These are phyloP conservation scores for Choreutis nemorana DNA, from an alignment of 2,888 invertebrate genomes.

Conservation along the genomic window DNA sequence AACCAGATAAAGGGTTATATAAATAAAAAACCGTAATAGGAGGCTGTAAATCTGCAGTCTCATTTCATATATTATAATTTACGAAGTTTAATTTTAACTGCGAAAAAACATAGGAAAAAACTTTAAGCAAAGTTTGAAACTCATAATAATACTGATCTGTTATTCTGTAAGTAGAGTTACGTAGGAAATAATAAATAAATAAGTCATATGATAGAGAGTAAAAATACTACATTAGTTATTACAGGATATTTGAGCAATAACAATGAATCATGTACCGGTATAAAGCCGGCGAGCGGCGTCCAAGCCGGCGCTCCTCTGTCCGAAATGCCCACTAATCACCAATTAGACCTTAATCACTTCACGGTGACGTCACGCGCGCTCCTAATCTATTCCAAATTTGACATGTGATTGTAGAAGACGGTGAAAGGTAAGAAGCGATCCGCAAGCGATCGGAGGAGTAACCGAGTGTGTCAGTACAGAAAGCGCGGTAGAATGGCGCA, in stretches of 20 bases:
- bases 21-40: too few relatives aligned
- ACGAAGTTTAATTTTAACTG: slow-evolving; percentile 10
- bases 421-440: slow-evolving; percentile 60
- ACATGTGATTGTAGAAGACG: slow-evolving; percentile 45
- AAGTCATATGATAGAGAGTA: not conserved
- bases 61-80: not conserved
- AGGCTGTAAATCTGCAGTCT: too few relatives aligned
- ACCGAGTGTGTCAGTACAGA: slow-evolving; percentile 43
- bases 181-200: not conserved
- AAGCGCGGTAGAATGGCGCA: slow-evolving; percentile 59
- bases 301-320: slow-evolving; percentile 28
- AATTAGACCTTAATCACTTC: slow-evolving; percentile 61
- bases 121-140: slow-evolving; percentile 7
- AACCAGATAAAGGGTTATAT: slow-evolving; percentile 1
- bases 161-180: too few relatives aligned
- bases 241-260: slow-evolving; percentile 27
- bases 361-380: slow-evolving; percentile 44
- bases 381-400: slow-evolving; percentile 36
- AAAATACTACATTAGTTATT: not conserved
- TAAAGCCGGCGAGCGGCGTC: slow-evolving; percentile 18
- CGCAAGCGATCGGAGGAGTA: slow-evolving; percentile 49
- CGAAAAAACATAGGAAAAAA: slow-evolving; percentile 5
- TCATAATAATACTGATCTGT: slow-evolving; percentile 8
- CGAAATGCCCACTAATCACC: slow-evolving; percentile 55
- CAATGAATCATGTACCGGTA: slow-evolving; percentile 51